Percentiles rank a stretch among this genome's conserved stretches.
These are phyloP conservation scores for Cydia splendana DNA, from an alignment of 1,140 invertebrate species.

Conservation along the genomic window DNA sequence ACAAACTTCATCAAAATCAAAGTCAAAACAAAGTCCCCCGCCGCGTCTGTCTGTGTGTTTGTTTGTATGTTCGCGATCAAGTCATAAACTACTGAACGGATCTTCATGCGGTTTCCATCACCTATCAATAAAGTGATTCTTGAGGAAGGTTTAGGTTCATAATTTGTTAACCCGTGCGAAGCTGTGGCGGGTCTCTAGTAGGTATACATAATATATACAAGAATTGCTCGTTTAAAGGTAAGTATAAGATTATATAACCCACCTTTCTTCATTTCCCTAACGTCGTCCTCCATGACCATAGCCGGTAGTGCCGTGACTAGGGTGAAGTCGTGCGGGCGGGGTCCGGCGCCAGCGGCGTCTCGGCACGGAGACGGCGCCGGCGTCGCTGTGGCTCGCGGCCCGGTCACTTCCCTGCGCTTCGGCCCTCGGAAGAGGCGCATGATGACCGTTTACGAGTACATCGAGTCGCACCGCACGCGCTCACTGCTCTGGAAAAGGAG, in stretches of 20 bases:
- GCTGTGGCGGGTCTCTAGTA: too few species aligned
- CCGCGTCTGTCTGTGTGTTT: too few species aligned
- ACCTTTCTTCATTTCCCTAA: conserved; percentile 79
- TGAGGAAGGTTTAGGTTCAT: too few species aligned
- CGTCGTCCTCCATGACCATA: conserved; percentile 81
- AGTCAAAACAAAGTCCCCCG: too few species aligned
- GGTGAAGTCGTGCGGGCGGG: conserved; percentile 75
- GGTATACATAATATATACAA: too few species aligned
- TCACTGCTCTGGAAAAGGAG: conserved; percentile 48
- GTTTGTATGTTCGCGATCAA: too few species aligned
- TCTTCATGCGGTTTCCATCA: too few species aligned
- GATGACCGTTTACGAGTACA: conserved; percentile 75
- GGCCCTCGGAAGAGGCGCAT: conserved; percentile 77
- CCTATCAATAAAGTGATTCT: too few species aligned
- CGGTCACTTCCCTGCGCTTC: conserved; percentile 77
- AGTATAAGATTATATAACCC: conserved; percentile 15
- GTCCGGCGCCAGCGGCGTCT: conserved; percentile 59
- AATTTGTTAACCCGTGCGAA: too few species aligned
- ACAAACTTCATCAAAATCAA: too few species aligned
- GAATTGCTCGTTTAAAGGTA: too few species aligned
- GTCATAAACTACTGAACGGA: too few species aligned
- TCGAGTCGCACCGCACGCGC: conserved; percentile 63
- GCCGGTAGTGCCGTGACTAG: conserved; percentile 82
- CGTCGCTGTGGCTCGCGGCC: conserved; percentile 63
- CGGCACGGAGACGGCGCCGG: conserved; percentile 67